Evolutionary conservation across 2,888 invertebrate species (phyloP), one percentile per base, ranked within the genome.

Genomic region (Dasysyrphus tricinctus): DNA sequence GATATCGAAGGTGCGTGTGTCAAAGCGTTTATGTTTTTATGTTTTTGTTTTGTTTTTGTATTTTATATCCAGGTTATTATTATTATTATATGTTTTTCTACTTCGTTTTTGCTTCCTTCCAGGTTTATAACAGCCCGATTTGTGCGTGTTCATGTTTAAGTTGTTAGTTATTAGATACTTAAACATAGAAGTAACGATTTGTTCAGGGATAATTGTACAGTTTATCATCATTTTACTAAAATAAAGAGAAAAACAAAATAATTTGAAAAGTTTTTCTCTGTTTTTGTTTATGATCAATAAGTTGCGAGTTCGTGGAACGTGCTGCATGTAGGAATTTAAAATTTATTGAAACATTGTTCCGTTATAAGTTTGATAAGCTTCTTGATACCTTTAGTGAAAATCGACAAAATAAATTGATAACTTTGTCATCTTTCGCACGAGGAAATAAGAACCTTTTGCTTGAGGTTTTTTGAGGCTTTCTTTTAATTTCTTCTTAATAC

Each of bases 161-260:
- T 63, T 76, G 72, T 75, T 80, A 76, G 72, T 84, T 80, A 84
- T 80, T 59, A 59, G 76, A 83, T 56, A 49, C 76, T 63, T 54
- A 14, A 29, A 74, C 61, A 49, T 42, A 61, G 49, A 67, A 24
- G 44, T 44, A 72, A n/a, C 12, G 37, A 32, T 44, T 57, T 39
- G 54, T 39, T 51, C 7, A 69, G 51, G 49, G 76, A 67, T 84
- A 76, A 80, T 84, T 73, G 80, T 65, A 80, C 47, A 76, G 51
- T 80, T 80, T 80, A 80, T 73, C 84, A 75, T 80, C 37, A 67
- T 59, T 59, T 54, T 54, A 32, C 14, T 32, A n/a, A 16, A 14
- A 49, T 49, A 56, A 56, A 34, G 56, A 61, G 11, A 24, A 16
- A 7, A 42, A 72, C 49, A 42, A 51, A 70, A 69, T 37, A 39